These are phyloP conservation scores for Oreochromis grahami DNA, from an alignment of 2,797 vertebrate species.

Conservation along the genomic window DNA sequence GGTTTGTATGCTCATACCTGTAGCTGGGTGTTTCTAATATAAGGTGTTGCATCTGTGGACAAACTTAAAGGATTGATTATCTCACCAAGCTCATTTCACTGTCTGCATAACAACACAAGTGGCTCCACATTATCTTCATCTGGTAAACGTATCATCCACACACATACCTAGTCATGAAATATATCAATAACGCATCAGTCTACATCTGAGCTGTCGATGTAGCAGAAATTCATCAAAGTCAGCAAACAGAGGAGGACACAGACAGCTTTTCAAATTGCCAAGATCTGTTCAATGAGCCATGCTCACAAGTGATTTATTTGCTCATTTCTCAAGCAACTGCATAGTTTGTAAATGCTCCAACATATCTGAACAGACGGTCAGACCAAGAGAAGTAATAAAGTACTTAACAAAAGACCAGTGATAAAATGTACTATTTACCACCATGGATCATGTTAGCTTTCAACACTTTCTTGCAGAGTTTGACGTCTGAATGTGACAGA, in stretches of 20 bases:
- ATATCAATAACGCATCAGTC: slow-evolving; percentile 65
- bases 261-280: slow-evolving; percentile 42
- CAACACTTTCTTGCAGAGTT: not conserved
- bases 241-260: slow-evolving; percentile 60
- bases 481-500: not conserved
- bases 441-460: not conserved
- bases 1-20: not conserved
- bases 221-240: slow-evolving; percentile 69
- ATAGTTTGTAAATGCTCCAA: slow-evolving; percentile 20
- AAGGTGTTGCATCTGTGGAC: not conserved
- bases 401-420: not conserved
- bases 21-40: not conserved
- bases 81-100: not conserved
- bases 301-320: slow-evolving; percentile 56
- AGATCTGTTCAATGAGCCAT: slow-evolving; percentile 66
- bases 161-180: slow-evolving; percentile 21
- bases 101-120: not conserved
- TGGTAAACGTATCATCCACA: slow-evolving; percentile 25
- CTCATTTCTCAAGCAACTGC: slow-evolving; percentile 35
- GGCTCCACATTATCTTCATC: not conserved
- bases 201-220: slow-evolving; percentile 58
- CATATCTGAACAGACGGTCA: slow-evolving; percentile 27
- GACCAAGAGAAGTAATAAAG: not conserved
- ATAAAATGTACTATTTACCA: not conserved
- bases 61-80: not conserved